Percentiles rank a stretch among this genome's conserved stretches.
Conservation (phyloP, 2,113 vertebrate species). For the Ochotona princeps region DNA sequence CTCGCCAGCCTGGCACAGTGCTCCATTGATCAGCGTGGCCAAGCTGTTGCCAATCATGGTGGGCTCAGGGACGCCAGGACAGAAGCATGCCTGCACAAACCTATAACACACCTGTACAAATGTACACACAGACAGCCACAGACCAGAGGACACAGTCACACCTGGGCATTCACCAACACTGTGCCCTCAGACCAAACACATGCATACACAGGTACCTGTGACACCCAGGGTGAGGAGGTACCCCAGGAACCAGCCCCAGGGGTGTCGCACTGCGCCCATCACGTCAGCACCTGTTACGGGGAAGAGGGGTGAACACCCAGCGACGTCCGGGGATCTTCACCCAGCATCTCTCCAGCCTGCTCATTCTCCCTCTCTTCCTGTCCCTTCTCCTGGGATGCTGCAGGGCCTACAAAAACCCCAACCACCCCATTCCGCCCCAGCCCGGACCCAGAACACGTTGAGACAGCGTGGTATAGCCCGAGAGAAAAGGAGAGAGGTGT, state of each 20-base stretch:
- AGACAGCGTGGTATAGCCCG: not conserved
- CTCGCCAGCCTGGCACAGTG: too few relatives aligned
- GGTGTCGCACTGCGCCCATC: not conserved
- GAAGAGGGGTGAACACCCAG: not conserved
- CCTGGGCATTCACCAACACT: not conserved
- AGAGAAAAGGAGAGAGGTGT: not conserved
- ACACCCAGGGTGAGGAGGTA: constrained; percentile 28
- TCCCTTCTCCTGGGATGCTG: not conserved
- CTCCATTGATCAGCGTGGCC: too few relatives aligned
- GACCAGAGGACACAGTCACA: not conserved
- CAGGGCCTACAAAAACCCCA: too few relatives aligned
- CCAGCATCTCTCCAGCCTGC: not conserved
- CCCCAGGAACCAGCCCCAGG: constrained; percentile 66
- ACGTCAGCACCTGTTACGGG: not conserved
- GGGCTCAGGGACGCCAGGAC: too few relatives aligned
- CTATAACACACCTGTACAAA: too few relatives aligned
- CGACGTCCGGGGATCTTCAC: not conserved
- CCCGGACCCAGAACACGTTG: not conserved
- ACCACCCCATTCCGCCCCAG: too few relatives aligned
- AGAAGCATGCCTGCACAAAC: too few relatives aligned
- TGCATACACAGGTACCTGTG: constrained; percentile 62
- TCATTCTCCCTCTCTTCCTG: not conserved
- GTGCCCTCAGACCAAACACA: not conserved
- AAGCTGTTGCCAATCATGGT: too few relatives aligned
- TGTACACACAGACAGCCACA: not conserved